Conservation (phyloP, 1,140 invertebrate genomes). For the Wasmannia auropunctata region DNA sequence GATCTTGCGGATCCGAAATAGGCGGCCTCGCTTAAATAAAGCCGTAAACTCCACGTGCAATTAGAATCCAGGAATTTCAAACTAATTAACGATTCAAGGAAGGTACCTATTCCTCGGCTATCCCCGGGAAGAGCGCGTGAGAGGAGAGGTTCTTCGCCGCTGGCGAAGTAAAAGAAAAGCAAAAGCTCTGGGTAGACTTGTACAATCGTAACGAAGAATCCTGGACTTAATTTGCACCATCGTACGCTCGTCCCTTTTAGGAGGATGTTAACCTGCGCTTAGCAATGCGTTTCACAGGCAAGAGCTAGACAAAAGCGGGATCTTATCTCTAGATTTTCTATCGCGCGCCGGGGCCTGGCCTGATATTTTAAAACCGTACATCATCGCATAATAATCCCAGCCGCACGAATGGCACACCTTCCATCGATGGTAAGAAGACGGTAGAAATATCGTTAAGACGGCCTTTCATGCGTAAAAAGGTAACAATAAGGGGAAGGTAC, state of each 20-base stretch:
- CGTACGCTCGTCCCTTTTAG: conserved; percentile 13
- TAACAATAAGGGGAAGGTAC: conserved; percentile 24
- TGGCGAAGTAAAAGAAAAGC: conserved; percentile 66
- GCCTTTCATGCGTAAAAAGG: conserved; percentile 36
- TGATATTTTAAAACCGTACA: conserved; percentile 16
- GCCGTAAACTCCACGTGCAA: conserved; percentile 66
- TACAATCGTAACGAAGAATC: conserved; percentile 68
- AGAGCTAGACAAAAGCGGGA: conserved; percentile 51
- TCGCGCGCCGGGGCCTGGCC: conserved; percentile 3
- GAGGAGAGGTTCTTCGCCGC: conserved; percentile 26
- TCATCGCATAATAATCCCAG: conserved; percentile 21
- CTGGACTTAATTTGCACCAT: conserved; percentile 67
- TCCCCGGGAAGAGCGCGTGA: conserved; percentile 50
- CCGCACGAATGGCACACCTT: conserved; percentile 24
- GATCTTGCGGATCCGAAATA: background rate
- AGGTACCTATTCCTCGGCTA: conserved; percentile 55
- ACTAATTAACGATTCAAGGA: conserved; percentile 71
- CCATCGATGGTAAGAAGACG: background rate
- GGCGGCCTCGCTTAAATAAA: conserved; percentile 65
- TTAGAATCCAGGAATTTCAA: conserved; percentile 66
- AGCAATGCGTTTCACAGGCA: conserved; percentile 50
- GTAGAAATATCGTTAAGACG: conserved; percentile 40
- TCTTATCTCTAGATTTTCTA: conserved; percentile 23
- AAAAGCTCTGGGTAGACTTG: conserved; percentile 50
- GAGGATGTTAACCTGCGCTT: conserved; percentile 48